Base-by-base conservation (phyloP, 1,140 invertebrate genomes). In the Thalassaphorura encarpata region DNA sequence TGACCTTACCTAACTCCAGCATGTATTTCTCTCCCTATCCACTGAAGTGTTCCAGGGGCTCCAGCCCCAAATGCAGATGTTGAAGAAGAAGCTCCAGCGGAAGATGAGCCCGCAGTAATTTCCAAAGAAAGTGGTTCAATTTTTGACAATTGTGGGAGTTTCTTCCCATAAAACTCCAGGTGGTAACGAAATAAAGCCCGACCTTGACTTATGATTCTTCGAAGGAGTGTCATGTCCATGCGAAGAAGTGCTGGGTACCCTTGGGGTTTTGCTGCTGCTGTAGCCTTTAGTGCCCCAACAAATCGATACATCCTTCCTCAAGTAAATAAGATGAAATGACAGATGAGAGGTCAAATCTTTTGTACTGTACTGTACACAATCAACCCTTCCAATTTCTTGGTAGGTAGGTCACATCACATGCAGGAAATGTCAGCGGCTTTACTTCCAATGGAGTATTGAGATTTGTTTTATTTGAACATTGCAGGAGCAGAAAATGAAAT, bases 11-110 rank as follows among this genome's bases (percentile, higher is more conserved):
- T 54, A 24, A 48, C 27, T 19, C 52, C 48, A 19, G 52, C 16
- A n/a, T 60, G 58, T 16, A 60, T 49, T 53, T 57, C 52, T 47
- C 58, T 36, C 0, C 60, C 60, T 23, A 62, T 45, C 53, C 56
- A 53, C 18, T 53, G 47, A 19, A 52, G 23, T 5, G 55, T 3
- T 23, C 50, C 33, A 27, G 54, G 27, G 23, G 52, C 31, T 28
- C 31, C 41, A 41, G 48, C 31, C 31, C 29, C 46, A 15, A 21
- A 49, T 43, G 33, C 24, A 36, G 50, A 27, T 33, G 46, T n/a
- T 26, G 21, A 45, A 3, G 46, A 40, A 11, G 40, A 50, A 49
- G 19, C 40, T 15, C 40, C 21, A 8, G 55, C 16, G 24, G n/a
- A 27, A 21, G 31, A 31, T 23, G 24, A n/a, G 15, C 57, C 57